Conservation (phyloP, 2,888 invertebrate genomes). For the Adelphocoris suturalis region DNA sequence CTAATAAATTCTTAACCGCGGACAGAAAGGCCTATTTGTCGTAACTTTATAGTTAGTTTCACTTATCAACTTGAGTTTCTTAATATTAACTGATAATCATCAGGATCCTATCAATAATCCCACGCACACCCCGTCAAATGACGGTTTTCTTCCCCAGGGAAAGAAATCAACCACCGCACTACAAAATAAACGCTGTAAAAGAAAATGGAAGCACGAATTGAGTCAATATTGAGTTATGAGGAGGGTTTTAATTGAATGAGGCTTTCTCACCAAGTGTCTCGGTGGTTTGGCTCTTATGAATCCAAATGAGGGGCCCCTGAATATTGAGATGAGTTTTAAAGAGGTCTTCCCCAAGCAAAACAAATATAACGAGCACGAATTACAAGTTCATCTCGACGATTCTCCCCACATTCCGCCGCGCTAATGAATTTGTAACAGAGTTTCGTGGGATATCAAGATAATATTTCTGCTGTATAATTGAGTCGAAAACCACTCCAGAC, state of each 20-base stretch:
- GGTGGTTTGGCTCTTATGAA: background rate
- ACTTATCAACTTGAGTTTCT: no score
- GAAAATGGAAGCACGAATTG: background rate
- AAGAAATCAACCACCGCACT: no score
- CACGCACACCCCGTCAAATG: no score
- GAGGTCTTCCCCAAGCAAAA: background rate
- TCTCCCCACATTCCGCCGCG: background rate
- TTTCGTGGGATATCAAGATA: background rate
- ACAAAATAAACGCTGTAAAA: no score
- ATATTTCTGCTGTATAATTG: no score
- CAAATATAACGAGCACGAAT: background rate
- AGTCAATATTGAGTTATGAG: background rate
- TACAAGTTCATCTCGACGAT: background rate
- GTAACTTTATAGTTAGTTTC: no score
- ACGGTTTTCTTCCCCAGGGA: no score
- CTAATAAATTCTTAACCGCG: no score
- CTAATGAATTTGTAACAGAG: background rate
- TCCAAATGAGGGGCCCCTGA: background rate
- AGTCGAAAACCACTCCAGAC: no score
- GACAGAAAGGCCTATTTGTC: no score
- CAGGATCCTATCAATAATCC: no score
- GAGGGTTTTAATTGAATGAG: background rate
- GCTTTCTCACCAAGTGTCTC: background rate
- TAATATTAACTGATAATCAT: no score
- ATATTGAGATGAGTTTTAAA: slow-evolving; percentile 1